phyloP scores from a whole-genome alignment of 2,888 invertebrate species.

The Drosophila kuntzei region DNA sequence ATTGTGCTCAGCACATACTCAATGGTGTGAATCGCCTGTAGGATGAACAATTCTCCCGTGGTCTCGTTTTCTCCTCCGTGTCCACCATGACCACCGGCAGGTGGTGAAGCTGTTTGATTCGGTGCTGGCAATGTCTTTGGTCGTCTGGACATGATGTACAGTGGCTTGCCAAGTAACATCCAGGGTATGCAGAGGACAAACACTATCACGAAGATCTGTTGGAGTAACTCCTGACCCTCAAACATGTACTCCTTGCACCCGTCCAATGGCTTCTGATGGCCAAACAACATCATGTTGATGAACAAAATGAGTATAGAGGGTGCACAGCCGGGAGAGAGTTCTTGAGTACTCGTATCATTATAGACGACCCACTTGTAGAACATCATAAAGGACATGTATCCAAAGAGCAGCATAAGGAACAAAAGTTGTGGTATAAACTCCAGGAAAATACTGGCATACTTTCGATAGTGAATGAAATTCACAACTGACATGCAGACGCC shows the following conservation, averaged over 20 bases:
- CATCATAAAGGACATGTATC: constrained; percentile 96
- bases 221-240: constrained; percentile 89
- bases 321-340: constrained; percentile 87
- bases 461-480: constrained; percentile 91
- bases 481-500: constrained; percentile 94
- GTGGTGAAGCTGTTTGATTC: constrained; percentile 5
- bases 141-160: constrained; percentile 88
- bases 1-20: constrained; percentile 98
- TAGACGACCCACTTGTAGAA: constrained; percentile 95
- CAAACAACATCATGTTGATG: constrained; percentile 92
- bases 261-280: constrained; percentile 85
- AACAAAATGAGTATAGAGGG: constrained; percentile 92
- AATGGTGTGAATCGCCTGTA: constrained; percentile 98
- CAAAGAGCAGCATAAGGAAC: constrained; percentile 94
- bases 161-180: constrained; percentile 96
- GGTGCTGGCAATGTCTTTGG: constrained; percentile 23
- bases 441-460: constrained; percentile 89
- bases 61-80: constrained; percentile 87
- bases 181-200: constrained; percentile 95
- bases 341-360: constrained; percentile 84
- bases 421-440: constrained; percentile 96
- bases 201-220: constrained; percentile 91
- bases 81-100: constrained; percentile 43
- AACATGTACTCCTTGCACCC: constrained; percentile 89
- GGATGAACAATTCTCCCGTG: constrained; percentile 94